phyloP scores from a whole-genome alignment of 2,888 invertebrate species.

The Drosophila siamana region DNA sequence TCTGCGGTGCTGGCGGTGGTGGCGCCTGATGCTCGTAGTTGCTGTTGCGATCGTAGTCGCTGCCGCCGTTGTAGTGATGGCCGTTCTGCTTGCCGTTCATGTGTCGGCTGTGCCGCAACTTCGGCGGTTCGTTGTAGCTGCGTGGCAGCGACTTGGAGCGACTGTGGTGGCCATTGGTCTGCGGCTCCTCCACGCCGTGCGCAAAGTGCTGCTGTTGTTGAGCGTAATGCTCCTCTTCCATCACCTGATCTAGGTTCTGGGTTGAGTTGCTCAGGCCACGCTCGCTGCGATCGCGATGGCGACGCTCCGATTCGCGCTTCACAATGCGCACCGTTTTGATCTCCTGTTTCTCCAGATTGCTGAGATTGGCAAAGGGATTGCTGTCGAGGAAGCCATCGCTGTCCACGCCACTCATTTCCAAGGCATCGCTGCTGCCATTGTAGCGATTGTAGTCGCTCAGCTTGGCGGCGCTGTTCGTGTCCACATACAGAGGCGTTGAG shows the following conservation, averaged over 20 bases:
- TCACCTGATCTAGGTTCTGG: conserved; percentile 85
- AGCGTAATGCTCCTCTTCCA: conserved; percentile 84
- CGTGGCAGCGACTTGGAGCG: conserved; percentile 87
- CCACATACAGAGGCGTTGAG: conserved; percentile 89
- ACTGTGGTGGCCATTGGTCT: conserved; percentile 79
- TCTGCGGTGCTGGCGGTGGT: conserved; percentile 73
- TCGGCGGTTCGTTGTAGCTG: conserved; percentile 82
- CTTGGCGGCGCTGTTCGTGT: conserved; percentile 86
- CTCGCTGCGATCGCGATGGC: conserved; percentile 92
- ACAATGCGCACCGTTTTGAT: conserved; percentile 97
- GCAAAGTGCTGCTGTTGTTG: conserved; percentile 59
- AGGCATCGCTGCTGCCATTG: conserved; percentile 83
- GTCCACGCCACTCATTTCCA: conserved; percentile 84
- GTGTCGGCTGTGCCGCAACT: conserved; percentile 71
- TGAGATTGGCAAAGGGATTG: conserved; percentile 87
- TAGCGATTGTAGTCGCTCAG: conserved; percentile 82
- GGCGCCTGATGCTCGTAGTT: conserved; percentile 79
- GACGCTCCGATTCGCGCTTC: conserved; percentile 94
- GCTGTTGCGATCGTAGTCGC: conserved; percentile 83
- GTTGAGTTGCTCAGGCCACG: conserved; percentile 86
- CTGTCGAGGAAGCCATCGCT: conserved; percentile 84
- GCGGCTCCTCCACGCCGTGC: conserved; percentile 75
- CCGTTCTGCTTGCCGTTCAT: conserved; percentile 68
- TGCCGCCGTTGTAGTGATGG: conserved; percentile 60
- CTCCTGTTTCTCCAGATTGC: conserved; percentile 93